Conservation (phyloP, 1,140 invertebrate genomes). For the Trypoxylus dichotomus region DNA sequence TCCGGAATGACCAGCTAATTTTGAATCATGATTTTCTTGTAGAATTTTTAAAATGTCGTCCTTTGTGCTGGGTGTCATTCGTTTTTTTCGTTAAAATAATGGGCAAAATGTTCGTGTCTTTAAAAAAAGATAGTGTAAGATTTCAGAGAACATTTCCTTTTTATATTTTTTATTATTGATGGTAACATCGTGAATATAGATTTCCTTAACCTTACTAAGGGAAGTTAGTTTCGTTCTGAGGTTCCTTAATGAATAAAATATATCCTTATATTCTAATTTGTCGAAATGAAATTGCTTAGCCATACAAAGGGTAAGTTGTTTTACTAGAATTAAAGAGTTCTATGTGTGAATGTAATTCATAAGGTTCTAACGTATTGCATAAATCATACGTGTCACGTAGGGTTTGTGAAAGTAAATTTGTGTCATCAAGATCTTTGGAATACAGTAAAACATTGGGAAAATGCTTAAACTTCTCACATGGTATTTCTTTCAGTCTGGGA, state of each 20-base stretch:
- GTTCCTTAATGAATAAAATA: conserved; percentile 43
- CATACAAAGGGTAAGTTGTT: conserved; percentile 38
- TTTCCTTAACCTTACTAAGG: background rate
- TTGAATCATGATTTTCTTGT: conserved; percentile 38
- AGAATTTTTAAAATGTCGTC: conserved; percentile 35
- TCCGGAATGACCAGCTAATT: conserved; percentile 43
- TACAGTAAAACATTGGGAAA: conserved; percentile 41
- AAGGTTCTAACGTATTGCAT: conserved; percentile 27
- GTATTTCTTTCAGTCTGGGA: conserved; percentile 37
- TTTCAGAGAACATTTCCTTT: conserved; percentile 33
- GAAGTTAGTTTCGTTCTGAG: conserved; percentile 5
- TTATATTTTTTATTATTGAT: conserved; percentile 29
- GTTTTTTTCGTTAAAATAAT: conserved; percentile 15
- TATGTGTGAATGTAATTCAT: conserved; percentile 34
- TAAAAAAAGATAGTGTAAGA: conserved; percentile 28
- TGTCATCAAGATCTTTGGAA: conserved; percentile 45
- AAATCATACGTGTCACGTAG: conserved; percentile 36
- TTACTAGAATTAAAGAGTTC: conserved; percentile 35
- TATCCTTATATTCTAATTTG: conserved; percentile 42
- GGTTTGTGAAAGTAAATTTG: conserved; percentile 40
- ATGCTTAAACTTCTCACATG: conserved; percentile 39
- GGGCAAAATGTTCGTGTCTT: background rate
- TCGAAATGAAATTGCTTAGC: conserved; percentile 43
- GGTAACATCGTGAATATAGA: conserved; percentile 31
- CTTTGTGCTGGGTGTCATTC: background rate